Evolutionary conservation across 2,797 vertebrate species (phyloP), one percentile per base, ranked within the genome.

Genomic region (Poeciliopsis presidionis): DNA sequence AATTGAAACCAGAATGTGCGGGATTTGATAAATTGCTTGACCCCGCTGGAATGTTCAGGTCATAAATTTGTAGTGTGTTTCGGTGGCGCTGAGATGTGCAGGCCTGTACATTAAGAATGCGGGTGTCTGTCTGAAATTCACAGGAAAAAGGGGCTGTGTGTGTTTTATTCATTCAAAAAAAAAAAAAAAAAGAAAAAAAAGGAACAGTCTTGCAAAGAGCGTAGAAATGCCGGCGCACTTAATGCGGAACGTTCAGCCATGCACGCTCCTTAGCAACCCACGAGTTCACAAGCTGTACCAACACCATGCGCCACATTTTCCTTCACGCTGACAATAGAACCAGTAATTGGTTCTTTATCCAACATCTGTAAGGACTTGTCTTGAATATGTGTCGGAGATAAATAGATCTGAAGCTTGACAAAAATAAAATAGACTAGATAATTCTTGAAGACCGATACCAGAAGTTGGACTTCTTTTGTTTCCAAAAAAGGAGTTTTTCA

Each of bases 1-100:
- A 98, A 99, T 98, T 99, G 97, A 98, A 99, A 98, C 96, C 97
- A 99, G 97, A 98, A 97, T 97, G 96, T 97, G 96, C 96, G 97
- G 97, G 96, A 97, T 97, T 97, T 99, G 97, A 99, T 99, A 97
- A 98, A 99, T 98, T 96, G 96, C 97, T 97, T 97, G 97, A 99
- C 97, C 97, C 97, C 94, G 95, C 96, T 96, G 96, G 98, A 98
- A 99, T 98, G 97, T 95, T 96, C 96, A 96, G 97, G 96, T 97
- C 95, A 96, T 98, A 98, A 97, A 98, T 98, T 97, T 97, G 97
- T 96, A 96, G 96, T 96, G 96, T 91, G 47, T 93, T 96, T 97
- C 94, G 94, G 92, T 93, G 82, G 78, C 83, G 91, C 90, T 88
- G 92, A 93, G 91, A 91, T 94, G 94, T 91, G 86, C 74, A 87